These are phyloP conservation scores for Drosophila navojoa DNA, from an alignment of 1,140 invertebrate genomes.

Conservation along the genomic window DNA sequence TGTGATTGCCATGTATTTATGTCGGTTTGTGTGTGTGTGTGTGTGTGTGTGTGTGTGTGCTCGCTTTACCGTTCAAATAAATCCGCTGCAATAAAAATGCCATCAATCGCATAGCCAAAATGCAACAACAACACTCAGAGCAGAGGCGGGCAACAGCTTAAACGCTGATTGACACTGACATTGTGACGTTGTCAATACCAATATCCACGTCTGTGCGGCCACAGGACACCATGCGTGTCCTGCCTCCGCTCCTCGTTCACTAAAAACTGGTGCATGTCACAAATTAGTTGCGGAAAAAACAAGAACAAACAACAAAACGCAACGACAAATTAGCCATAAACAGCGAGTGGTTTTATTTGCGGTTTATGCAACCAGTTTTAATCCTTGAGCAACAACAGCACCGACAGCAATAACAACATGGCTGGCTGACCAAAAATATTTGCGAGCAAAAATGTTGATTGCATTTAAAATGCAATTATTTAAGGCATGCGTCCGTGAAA, in stretches of 20 bases:
- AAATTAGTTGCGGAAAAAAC: slow-evolving; percentile 42
- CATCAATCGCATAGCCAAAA: slow-evolving; percentile 50
- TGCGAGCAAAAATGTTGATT: slow-evolving; percentile 52
- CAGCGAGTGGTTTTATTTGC: slow-evolving; percentile 20
- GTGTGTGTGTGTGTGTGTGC: slow-evolving; percentile 33
- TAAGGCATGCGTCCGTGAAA: slow-evolving; percentile 79
- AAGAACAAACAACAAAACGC: not conserved
- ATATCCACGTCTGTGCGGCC: slow-evolving; percentile 33
- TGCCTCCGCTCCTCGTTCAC: slow-evolving; percentile 32
- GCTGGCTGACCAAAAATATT: slow-evolving; percentile 46
- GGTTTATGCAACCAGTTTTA: slow-evolving; percentile 31
- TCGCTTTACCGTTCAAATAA: slow-evolving; percentile 63
- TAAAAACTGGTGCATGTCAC: slow-evolving; percentile 29
- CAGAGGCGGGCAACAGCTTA: slow-evolving; percentile 44
- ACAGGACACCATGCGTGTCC: slow-evolving; percentile 38
- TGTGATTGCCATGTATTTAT: not conserved
- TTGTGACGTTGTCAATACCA: slow-evolving; percentile 64
- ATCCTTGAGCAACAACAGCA: slow-evolving; percentile 13
- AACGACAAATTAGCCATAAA: slow-evolving; percentile 56
- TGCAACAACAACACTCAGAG: slow-evolving; percentile 26
- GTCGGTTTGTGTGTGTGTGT: slow-evolving; percentile 32
- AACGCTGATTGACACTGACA: slow-evolving; percentile 77
- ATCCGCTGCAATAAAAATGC: slow-evolving; percentile 73
- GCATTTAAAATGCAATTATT: slow-evolving; percentile 82
- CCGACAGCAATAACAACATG: slow-evolving; percentile 6